Evolutionary conservation across 2,888 invertebrate genomes (phyloP), one percentile per base, ranked within the genome.

Genomic region (Ennomos fuscantarius): DNA sequence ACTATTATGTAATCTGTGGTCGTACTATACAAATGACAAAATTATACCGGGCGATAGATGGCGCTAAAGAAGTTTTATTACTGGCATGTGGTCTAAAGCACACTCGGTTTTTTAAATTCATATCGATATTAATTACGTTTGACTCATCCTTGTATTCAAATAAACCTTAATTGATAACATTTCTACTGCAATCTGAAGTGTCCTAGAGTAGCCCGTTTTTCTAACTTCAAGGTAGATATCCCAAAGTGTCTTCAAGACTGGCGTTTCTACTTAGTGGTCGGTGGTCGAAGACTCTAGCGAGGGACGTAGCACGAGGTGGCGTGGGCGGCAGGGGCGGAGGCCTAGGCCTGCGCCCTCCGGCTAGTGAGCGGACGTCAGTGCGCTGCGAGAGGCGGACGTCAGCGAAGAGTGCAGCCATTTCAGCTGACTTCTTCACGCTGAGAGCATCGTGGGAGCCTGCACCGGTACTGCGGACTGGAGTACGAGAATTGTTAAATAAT

Each of bases 361-460:
- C 74, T 10, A 91, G 71, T 0, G 89, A 78, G 1, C 92, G 82
- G 51, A 95, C 94, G 78, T 95, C 95, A 0, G 95, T 95, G 10
- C 95, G 93, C 82, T 95, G 95, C 31, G 94, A 95, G 0, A 95
- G 89, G 36, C 95, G 94, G 42, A 95, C 94, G 75, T 96, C 96
- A 0, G 96, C 96, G 80, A 97, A 97, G 32, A 97, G 88, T 0
- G 97, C 97, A 0, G 97, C 97, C 73, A 97, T 97, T 82, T 97
- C 97, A 0, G 97, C 97, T 2, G 96, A 96, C 80, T 97, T 97
- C 84, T 97, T 97, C 32, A 97, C 96, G 51, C 96, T 96, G 0
- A 97, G 86, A 0, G 96, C 96, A 71, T 96, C 96, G 48, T 93
- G 93, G 0, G 93, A 93, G 12, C 91, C 91, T 0, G 93, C 93